phyloP scores from a whole-genome alignment of 2,797 vertebrate genomes.

The Odontamblyopus rebecca region DNA sequence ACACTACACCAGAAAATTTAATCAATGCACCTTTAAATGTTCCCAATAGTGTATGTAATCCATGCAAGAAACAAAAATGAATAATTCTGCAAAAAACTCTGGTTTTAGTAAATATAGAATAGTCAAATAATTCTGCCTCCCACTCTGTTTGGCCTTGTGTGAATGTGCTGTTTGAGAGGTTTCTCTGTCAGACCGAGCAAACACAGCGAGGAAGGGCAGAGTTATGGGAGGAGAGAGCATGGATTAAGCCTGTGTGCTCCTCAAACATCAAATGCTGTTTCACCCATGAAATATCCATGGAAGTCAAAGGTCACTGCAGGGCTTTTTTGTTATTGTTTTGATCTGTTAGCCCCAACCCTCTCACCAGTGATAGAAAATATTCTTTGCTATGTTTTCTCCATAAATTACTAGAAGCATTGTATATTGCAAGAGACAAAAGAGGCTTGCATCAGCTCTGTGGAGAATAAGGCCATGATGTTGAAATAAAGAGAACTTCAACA shows the following conservation, averaged over 20 bases:
- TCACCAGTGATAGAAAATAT: slow-evolving; percentile 7
- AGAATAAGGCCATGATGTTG: slow-evolving; percentile 31
- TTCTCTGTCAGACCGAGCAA: slow-evolving; percentile 24
- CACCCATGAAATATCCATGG: background rate
- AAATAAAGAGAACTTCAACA: slow-evolving; percentile 33
- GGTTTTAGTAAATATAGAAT: background rate
- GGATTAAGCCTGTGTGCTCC: slow-evolving; percentile 3
- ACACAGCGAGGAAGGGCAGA: slow-evolving; percentile 14
- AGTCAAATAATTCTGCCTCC: background rate
- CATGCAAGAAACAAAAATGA: background rate
- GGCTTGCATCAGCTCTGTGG: slow-evolving; percentile 55
- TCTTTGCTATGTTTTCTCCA: slow-evolving; percentile 23
- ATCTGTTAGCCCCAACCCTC: background rate
- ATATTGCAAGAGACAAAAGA: slow-evolving; percentile 57
- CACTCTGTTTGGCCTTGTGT: background rate
- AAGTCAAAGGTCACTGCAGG: background rate
- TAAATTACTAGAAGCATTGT: slow-evolving; percentile 19
- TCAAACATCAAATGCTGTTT: slow-evolving; percentile 16
- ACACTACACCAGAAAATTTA: too few species aligned
- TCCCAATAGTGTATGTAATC: background rate
- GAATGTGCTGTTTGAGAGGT: background rate
- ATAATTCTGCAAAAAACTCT: background rate
- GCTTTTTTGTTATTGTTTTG: slow-evolving; percentile 1
- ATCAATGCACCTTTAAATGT: background rate
- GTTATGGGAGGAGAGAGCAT: slow-evolving; percentile 5